Evolutionary conservation across 2,113 vertebrate genomes (phyloP).

Genomic region (Chloebia gouldiae): DNA sequence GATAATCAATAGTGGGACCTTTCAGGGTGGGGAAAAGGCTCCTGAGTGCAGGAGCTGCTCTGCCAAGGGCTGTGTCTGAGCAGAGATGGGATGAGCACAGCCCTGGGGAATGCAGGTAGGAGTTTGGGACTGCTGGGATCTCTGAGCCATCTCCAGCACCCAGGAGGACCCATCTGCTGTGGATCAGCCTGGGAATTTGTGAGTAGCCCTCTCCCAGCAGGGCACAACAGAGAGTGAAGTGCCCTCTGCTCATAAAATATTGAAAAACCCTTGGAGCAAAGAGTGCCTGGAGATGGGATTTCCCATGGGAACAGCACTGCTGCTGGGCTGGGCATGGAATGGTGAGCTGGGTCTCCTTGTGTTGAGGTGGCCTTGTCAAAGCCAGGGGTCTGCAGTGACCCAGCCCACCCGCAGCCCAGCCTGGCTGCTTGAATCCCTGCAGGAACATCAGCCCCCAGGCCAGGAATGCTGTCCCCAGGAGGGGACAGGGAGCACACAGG

Average conservation of each 20-base stretch:
- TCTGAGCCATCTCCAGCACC: not conserved
- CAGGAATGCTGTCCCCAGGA: not conserved
- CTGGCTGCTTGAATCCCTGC: not conserved
- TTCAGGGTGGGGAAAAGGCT: not conserved
- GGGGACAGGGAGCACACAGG: not conserved
- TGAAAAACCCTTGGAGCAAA: not conserved
- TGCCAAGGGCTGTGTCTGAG: rapidly evolving
- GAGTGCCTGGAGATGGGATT: not conserved
- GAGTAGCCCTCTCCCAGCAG: not conserved
- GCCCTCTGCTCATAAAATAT: not conserved
- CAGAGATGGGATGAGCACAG: not conserved
- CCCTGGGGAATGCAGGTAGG: not conserved
- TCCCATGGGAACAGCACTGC: not conserved
- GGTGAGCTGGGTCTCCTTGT: not conserved
- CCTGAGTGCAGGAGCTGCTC: not conserved
- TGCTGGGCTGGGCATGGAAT: not conserved
- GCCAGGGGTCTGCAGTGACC: not conserved
- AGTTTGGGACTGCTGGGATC: not conserved
- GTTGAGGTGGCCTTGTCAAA: not conserved
- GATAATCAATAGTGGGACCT: rapidly evolving
- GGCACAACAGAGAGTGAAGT: not conserved
- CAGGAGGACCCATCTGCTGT: not conserved
- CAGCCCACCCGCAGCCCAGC: not conserved
- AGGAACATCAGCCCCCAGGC: not conserved
- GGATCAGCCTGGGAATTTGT: not conserved